A percentile compares a stretch with the other conserved stretches of the same genome.
Conservation (phyloP, 35 echinoderm and acorn worm genomes). For the Lytechinus pictus region DNA sequence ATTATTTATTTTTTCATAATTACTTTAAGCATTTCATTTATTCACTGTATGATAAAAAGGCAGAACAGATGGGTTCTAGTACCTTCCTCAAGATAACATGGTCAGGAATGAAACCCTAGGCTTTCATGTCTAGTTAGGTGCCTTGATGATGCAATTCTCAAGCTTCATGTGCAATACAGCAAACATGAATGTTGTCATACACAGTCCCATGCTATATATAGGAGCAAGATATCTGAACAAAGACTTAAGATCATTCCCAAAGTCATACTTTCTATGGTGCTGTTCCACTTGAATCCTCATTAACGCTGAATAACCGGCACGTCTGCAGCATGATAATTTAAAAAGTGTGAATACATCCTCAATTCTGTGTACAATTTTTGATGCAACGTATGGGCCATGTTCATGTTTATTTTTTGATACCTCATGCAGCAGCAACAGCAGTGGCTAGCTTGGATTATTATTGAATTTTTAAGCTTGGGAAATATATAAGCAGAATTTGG, state of each 20-base stretch:
- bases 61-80: no score
- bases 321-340: constrained; percentile 26
- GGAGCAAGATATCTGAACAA: not conserved
- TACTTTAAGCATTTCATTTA: no score
- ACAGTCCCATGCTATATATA: not conserved
- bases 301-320: constrained; percentile 36
- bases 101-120: no score
- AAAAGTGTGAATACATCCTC: not conserved
- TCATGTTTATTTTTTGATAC: not conserved
- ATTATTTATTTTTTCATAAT: no score
- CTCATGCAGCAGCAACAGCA: not conserved
- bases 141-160: not conserved
- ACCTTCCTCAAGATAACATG: no score
- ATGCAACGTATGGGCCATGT: not conserved
- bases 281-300: constrained; percentile 40
- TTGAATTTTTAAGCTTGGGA: not conserved
- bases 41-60: no score
- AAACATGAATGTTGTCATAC: not conserved
- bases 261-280: constrained; percentile 38
- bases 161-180: not conserved
- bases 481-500: not conserved
- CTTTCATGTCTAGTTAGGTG: no score
- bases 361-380: not conserved
- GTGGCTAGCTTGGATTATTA: not conserved
- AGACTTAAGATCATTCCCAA: not conserved